These are phyloP conservation scores for Acrossocheilus fasciatus DNA, from an alignment of 2,797 vertebrate genomes.

Conservation along the genomic window DNA sequence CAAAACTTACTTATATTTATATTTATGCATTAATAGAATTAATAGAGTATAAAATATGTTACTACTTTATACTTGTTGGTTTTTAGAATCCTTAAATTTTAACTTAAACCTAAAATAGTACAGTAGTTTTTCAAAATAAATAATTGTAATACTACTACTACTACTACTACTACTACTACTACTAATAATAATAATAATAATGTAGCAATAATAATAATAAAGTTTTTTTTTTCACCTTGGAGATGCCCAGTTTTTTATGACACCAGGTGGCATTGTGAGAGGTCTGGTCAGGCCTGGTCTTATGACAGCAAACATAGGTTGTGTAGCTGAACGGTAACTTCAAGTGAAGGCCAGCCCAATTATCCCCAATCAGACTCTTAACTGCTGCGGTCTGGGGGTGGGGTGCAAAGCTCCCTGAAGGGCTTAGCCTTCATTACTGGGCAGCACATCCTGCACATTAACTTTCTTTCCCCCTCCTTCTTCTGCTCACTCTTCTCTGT, in stretches of 20 bases:
- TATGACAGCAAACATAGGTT: conserved; percentile 34
- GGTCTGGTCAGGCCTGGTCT: conserved; percentile 29
- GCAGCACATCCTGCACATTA: conserved; percentile 81
- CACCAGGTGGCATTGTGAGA: conserved; percentile 59
- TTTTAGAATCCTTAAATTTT: background rate
- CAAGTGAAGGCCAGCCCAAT: conserved; percentile 79
- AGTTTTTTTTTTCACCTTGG: background rate
- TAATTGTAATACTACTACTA: background rate
- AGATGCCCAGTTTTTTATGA: background rate
- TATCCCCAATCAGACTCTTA: conserved; percentile 83
- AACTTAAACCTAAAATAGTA: background rate
- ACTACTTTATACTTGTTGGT: background rate
- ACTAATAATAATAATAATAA: background rate
- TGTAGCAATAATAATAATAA: background rate
- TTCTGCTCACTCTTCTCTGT: conserved; percentile 45
- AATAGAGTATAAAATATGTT: background rate
- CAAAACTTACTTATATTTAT: background rate
- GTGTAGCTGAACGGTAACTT: conserved; percentile 74
- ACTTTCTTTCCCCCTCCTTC: conserved; percentile 51
- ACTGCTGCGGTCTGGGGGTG: conserved; percentile 77
- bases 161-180: background rate
- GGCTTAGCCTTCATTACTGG: conserved; percentile 81
- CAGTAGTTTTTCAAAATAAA: background rate
- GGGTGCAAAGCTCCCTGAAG: conserved; percentile 80
- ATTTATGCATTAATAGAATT: background rate